Conservation (phyloP, 2,113 vertebrate species). For the Catharus minimus region DNA sequence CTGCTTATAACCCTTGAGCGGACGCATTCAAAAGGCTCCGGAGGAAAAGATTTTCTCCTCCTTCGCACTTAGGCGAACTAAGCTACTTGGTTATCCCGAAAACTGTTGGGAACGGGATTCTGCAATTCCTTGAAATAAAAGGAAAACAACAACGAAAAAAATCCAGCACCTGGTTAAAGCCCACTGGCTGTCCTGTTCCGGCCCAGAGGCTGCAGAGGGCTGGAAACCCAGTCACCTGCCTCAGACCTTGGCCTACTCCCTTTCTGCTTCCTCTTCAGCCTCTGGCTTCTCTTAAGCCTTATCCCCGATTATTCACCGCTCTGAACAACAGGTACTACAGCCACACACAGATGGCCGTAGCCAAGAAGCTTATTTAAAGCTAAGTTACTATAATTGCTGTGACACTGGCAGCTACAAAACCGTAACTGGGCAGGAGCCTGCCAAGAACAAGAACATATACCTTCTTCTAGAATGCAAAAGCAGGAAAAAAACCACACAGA, state of each 20-base stretch:
- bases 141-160: neutral
- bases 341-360: conserved; percentile 73
- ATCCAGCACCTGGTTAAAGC: neutral
- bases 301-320: conserved; percentile 83
- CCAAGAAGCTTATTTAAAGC: conserved; percentile 57
- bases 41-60: neutral
- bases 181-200: neutral
- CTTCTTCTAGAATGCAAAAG: neutral
- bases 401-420: neutral
- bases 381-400: neutral
- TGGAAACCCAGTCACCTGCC: neutral
- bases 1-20: conserved; percentile 19
- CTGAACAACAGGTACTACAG: conserved; percentile 52
- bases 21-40: neutral
- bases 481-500: neutral
- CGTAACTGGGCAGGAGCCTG: neutral
- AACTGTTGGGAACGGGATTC: neutral
- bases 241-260: conserved; percentile 21
- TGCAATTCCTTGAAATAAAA: neutral
- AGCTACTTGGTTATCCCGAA: neutral
- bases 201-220: neutral
- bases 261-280: conserved; percentile 40
- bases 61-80: neutral
- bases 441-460: neutral
- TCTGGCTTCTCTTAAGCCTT: conserved; percentile 79